These are phyloP conservation scores for Rhyacophila evoluta DNA, from an alignment of 2,888 invertebrate genomes.

Conservation along the genomic window DNA sequence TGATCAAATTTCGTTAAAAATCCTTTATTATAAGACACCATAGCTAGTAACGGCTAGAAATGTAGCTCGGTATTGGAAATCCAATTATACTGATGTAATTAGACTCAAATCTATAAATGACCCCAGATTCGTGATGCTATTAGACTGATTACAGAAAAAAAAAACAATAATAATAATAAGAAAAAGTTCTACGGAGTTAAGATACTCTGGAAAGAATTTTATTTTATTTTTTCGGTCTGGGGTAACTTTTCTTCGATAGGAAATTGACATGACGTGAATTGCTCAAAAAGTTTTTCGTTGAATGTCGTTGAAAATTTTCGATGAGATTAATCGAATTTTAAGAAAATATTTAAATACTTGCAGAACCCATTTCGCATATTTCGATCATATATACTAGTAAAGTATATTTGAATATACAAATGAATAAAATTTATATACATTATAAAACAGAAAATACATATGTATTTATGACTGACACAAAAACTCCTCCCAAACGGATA, in stretches of 20 bases:
- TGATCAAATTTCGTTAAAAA: too few relatives aligned
- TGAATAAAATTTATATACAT: not conserved
- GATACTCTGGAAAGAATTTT: not conserved
- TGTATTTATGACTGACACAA: not conserved
- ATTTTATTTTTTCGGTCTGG: too few relatives aligned
- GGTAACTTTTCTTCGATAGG: slow-evolving; percentile 13
- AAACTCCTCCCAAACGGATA: not conserved
- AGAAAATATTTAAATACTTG: not conserved
- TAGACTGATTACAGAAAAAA: not conserved
- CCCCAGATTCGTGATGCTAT: not conserved
- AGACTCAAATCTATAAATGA: not conserved
- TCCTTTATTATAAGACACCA: too few relatives aligned
- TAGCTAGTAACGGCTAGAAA: too few relatives aligned
- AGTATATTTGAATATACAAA: not conserved
- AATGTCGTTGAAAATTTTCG: not conserved
- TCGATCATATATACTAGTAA: not conserved
- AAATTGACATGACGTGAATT: slow-evolving; percentile 50
- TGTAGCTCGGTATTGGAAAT: too few relatives aligned
- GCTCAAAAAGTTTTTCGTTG: not conserved
- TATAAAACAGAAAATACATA: not conserved
- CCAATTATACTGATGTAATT: not conserved
- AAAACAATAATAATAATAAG: not conserved
- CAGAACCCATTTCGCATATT: too few relatives aligned
- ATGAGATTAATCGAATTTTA: not conserved
- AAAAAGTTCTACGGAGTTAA: not conserved